Base-by-base conservation (phyloP, 2,888 invertebrate genomes). In the Amblyjoppa fuscipennis region DNA sequence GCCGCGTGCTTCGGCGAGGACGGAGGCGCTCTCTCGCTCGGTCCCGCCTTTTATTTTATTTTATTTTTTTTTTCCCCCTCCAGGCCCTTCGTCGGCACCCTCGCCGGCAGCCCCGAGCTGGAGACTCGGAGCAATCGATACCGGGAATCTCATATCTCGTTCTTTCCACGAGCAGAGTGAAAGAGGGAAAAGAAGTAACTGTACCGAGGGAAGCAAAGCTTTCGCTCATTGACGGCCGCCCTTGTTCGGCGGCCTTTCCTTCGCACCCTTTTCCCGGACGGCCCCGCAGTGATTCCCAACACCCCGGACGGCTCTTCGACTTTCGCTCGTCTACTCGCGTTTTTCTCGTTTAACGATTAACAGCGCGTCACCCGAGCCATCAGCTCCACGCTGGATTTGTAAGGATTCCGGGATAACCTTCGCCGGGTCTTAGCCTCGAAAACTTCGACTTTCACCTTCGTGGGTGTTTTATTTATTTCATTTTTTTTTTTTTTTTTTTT, bases 61-160 rank as follows among this genome's bases (percentile, higher is more conserved):
- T 20, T 20, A 20, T 20, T 20, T 61, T 45, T 34, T 68, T 80
- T 69, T 38, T n/a, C 45, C 5, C 25, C 59, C 41, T 71, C 28
- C 51, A 38, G 66, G 51, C 41, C 53, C 51, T 71, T 77, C 81
- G 84, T 71, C 64, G 70, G 38, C 83, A 70, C 79, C 83, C 78
- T 83, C 51, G 69, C 51, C 38, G 38, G 31, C 45, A 73, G 34
- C 71, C 51, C 45, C 20, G 45, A 75, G 79, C 76, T 71, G 25
- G 80, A 68, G 83, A 77, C 83, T 85, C 56, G 83, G 80, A 79
- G 80, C 73, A 85, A 85, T 85, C 85, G 85, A 85, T 85, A 85
- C 53, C 73, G 83, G 64, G 75, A 59, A 85, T 83, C 80, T 85
- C 71, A 71, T 85, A 81, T 76, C 64, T 53, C 64, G 64, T 51